A percentile compares a stretch with the other conserved stretches of the same genome.
Evolutionary conservation across 2,113 vertebrate species (phyloP).

Genomic region (Elgaria multicarinata): DNA sequence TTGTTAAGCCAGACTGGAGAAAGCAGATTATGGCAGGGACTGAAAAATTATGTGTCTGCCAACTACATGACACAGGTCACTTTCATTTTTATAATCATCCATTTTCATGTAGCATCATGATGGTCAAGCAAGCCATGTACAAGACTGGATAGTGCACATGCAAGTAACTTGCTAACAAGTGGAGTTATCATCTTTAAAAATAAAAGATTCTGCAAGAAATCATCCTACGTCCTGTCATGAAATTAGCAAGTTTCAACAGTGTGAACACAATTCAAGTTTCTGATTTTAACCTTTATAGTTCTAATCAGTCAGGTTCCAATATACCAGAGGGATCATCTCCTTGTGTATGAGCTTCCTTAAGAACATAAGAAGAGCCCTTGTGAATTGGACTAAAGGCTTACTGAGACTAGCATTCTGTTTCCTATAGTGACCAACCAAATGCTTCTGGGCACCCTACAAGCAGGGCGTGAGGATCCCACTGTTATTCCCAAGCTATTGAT

Average conservation of each 20-base stretch:
- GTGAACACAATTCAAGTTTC: background rate
- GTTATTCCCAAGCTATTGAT: background rate
- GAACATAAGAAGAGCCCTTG: background rate
- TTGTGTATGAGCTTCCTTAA: background rate
- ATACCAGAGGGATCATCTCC: background rate
- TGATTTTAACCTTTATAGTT: background rate
- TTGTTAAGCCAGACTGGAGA: background rate
- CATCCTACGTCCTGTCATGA: background rate
- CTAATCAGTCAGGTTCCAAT: background rate
- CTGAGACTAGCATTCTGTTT: background rate
- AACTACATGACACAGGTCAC: background rate
- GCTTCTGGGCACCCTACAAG: background rate
- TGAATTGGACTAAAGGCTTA: background rate
- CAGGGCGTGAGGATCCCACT: background rate
- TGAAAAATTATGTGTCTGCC: background rate
- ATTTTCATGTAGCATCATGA: background rate
- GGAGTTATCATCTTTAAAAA: background rate
- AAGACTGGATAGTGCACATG: background rate
- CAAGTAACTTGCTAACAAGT: background rate
- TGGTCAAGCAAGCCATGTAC: background rate
- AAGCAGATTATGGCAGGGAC: background rate
- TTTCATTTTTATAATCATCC: background rate
- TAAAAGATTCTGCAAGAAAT: no score
- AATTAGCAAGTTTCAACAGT: background rate
- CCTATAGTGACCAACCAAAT: background rate